Conservation (phyloP, 2,113 vertebrate genomes). For the Oreochromis aureus region DNA sequence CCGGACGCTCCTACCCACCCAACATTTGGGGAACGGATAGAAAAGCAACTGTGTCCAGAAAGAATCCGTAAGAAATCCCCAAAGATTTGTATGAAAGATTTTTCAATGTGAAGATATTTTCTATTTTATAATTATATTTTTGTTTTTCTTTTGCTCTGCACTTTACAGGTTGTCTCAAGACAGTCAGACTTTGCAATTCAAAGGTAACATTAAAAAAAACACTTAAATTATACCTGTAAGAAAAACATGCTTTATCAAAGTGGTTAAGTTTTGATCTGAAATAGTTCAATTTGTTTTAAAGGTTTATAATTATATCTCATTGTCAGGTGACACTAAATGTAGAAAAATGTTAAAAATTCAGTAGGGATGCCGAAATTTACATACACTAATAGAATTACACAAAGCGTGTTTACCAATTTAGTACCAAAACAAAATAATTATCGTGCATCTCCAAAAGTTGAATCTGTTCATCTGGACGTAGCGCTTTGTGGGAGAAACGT, state of each 20-base stretch:
- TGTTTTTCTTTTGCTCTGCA: neutral
- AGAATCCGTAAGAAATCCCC: neutral
- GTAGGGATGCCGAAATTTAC: rapidly evolving
- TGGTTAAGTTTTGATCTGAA: neutral
- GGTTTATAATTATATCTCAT: neutral
- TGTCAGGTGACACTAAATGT: neutral
- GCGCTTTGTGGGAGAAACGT: too few relatives aligned
- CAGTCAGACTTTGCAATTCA: rapidly evolving
- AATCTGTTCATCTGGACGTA: too few relatives aligned
- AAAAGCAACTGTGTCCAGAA: rapidly evolving
- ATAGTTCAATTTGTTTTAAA: neutral
- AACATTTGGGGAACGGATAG: neutral
- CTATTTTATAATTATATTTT: neutral
- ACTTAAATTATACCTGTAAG: neutral
- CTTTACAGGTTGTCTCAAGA: neutral
- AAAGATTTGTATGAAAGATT: neutral
- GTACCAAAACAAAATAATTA: neutral
- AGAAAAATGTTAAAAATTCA: neutral
- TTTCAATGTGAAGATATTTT: neutral
- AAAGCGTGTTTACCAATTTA: too few relatives aligned
- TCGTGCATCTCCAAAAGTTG: too few relatives aligned
- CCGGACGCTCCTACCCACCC: rapidly evolving
- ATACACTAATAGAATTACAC: too few relatives aligned
- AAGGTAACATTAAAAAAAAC: neutral
- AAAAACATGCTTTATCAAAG: neutral